Evolutionary conservation across 2,797 vertebrate genomes (phyloP), one percentile per base, ranked within the genome.

Genomic region (Poecilia gillii): DNA sequence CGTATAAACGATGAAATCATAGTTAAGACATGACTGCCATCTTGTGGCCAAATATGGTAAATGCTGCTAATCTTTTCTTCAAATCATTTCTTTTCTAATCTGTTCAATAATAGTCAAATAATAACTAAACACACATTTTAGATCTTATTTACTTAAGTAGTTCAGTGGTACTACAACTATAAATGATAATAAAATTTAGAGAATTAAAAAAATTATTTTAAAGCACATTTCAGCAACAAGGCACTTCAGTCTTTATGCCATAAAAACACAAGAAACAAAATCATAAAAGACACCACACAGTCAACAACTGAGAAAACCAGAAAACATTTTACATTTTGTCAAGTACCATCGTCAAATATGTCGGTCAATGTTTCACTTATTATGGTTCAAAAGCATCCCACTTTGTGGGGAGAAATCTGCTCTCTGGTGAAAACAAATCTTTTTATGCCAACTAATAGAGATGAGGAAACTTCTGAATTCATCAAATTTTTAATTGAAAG

Each of bases 1-100:
- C 12, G 2, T 25, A 11, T 41, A 1, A 43, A 70, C 39, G 0
- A 43, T 46, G 3, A 45, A 79, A 71, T 64, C 28, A 88, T 88
- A 53, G n/a, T 45, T 84, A 53, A 82, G 77, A 46, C 53, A 84
- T 88, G 31, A 87, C 84, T 94, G 93, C 86, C 94, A 94, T 89
- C 93, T 93, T 85, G 46, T 73, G 94, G 89, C 41, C 41, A 49
- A n/a, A 23, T 5, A 0, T 11, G 16, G 51, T 13, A 84, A 82
- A 36, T 90, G 55, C 78, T n/a, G 36, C 14, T 78, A 59, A 5
- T 41, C 9, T 66, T 39, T 39, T 9, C 31, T 9, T 23, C 20
- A 25, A 9, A 25, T 25, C 20, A 25, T 53, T 53, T 25, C 20
- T 51, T 51, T 51, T 51, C 6, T 51, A 51, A 51, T 51, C 2